A percentile compares a stretch with the other conserved stretches of the same genome.
Evolutionary conservation across 2,797 vertebrate species (phyloP).

Genomic region (Tapirus indicus): DNA sequence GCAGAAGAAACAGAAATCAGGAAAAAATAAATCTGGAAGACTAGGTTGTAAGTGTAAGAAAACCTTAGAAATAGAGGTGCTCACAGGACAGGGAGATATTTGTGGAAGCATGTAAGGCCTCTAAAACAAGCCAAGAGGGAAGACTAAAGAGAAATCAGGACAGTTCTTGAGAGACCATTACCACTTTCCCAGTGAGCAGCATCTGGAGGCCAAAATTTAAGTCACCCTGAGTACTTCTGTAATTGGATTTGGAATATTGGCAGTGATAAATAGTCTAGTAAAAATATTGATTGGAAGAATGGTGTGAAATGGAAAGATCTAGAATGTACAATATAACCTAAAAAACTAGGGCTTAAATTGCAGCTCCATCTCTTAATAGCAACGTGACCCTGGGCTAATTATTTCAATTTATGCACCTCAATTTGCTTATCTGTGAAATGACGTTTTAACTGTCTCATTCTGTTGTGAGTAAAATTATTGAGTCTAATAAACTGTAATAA

Average conservation of each 20-base stretch:
- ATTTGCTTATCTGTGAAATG: constrained; percentile 57
- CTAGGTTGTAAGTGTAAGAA: not conserved
- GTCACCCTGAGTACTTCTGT: constrained; percentile 56
- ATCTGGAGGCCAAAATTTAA: constrained; percentile 57
- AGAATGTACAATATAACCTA: constrained; percentile 16
- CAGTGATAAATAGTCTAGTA: constrained; percentile 52
- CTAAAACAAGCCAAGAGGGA: constrained; percentile 8
- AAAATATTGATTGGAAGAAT: constrained; percentile 67
- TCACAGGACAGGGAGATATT: not conserved
- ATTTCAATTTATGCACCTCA: constrained; percentile 34
- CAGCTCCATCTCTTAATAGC: not conserved
- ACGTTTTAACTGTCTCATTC: constrained; percentile 63
- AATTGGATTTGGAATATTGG: constrained; percentile 74
- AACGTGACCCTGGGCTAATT: constrained; percentile 44
- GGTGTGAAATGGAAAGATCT: constrained; percentile 42
- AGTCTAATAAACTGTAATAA: constrained; percentile 60
- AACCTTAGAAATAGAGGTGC: not conserved
- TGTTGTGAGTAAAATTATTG: constrained; percentile 62
- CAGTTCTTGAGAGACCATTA: not conserved
- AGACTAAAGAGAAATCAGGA: constrained; percentile 38
- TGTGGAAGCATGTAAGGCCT: not conserved
- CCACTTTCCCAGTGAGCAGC: not conserved
- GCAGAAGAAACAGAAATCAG: not conserved
- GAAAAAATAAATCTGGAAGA: not conserved
- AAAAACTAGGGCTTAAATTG: constrained; percentile 1